Percentiles rank a stretch among this genome's conserved stretches.
Evolutionary conservation across 2,797 vertebrate genomes (phyloP).

Genomic region (Brachyalestes nurse): DNA sequence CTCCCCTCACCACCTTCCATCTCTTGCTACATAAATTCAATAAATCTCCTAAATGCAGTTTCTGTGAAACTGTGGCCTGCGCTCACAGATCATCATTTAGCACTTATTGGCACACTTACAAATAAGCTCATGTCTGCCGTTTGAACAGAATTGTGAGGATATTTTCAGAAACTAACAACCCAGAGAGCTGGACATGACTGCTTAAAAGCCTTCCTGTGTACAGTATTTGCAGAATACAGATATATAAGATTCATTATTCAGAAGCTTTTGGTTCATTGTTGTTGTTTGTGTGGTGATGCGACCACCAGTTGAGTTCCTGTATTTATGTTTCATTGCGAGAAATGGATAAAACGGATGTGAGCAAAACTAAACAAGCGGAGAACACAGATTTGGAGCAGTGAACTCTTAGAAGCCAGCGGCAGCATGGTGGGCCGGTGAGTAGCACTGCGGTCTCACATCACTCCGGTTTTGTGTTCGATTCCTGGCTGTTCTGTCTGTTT

Average conservation of each 20-base stretch:
- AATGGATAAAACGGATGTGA: slow-evolving; percentile 45
- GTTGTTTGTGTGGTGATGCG: slow-evolving; percentile 14
- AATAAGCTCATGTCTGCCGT: too few species aligned
- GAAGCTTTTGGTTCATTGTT: slow-evolving; percentile 47
- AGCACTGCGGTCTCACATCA: too few species aligned
- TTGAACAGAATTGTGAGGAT: slow-evolving; percentile 55
- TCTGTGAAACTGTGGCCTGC: not conserved
- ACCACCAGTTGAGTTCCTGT: not conserved
- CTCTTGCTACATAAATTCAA: not conserved
- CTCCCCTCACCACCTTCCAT: not conserved
- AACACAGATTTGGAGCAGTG: too few species aligned
- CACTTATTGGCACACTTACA: slow-evolving; percentile 9
- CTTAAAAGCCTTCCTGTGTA: slow-evolving; percentile 78
- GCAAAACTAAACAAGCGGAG: not conserved
- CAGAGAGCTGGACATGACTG: slow-evolving; percentile 60
- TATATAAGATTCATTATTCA: slow-evolving; percentile 76
- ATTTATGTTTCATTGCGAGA: slow-evolving; percentile 56
- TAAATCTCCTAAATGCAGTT: slow-evolving; percentile 21
- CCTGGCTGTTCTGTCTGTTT: too few species aligned
- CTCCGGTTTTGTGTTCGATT: too few species aligned
- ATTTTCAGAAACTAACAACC: slow-evolving; percentile 58
- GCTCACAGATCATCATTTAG: slow-evolving; percentile 22
- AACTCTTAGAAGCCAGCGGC: too few species aligned
- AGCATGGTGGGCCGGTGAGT: too few species aligned
- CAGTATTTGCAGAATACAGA: slow-evolving; percentile 62